phyloP scores from a whole-genome alignment of 2,888 invertebrate species.

The Eupithecia centaureata region DNA sequence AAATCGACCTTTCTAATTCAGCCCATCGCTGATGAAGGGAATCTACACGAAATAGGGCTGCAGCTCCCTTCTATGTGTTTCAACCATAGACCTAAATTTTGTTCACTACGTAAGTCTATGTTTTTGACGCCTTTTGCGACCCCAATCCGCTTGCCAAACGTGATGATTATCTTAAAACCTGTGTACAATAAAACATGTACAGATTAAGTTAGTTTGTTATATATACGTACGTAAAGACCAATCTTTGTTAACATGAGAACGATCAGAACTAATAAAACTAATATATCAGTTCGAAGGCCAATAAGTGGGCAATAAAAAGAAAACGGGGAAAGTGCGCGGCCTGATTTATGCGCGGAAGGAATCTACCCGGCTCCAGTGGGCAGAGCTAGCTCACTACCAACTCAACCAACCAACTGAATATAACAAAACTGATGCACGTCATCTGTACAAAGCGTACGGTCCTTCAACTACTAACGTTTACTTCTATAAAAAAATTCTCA shows the following conservation, averaged over 20 bases:
- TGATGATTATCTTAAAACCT: neutral
- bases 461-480: neutral
- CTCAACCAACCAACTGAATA: neutral
- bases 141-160: no score
- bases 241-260: conserved; percentile 30
- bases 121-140: no score
- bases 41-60: no score
- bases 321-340: conserved; percentile 65
- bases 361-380: conserved; percentile 49
- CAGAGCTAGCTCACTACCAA: conserved; percentile 21
- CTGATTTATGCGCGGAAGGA: conserved; percentile 80
- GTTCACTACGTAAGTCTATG: no score
- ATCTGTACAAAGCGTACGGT: neutral
- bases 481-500: no score
- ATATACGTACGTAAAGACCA: conserved; percentile 7
- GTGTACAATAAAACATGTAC: no score
- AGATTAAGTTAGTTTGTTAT: no score
- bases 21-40: no score
- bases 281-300: conserved; percentile 67
- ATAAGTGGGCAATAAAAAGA: conserved; percentile 78
- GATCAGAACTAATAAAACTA: conserved; percentile 35
- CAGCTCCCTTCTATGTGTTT: no score
- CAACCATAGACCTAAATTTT: no score
- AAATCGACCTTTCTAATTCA: no score
- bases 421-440: neutral